Conservation (phyloP, 2,888 invertebrate genomes). For the Phyllotreta cruciferae region DNA sequence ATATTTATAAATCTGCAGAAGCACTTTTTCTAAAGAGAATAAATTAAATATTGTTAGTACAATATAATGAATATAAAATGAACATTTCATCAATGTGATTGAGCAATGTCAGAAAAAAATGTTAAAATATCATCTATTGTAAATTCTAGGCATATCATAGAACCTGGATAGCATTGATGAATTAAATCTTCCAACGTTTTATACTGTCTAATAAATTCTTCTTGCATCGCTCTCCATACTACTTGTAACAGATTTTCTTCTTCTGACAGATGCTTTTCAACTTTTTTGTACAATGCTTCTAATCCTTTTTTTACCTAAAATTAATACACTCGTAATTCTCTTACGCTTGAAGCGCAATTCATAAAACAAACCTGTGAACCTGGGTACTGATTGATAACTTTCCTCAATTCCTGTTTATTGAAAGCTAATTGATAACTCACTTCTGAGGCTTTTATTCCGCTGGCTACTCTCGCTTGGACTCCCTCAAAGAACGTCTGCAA, state of each 20-base stretch:
- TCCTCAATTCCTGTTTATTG: conserved; percentile 94
- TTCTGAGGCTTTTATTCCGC: conserved; percentile 95
- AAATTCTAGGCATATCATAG: conserved; percentile 93
- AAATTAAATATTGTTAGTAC: too few relatives aligned
- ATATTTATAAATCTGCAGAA: too few relatives aligned
- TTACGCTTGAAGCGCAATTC: neutral
- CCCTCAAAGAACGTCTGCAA: conserved; percentile 94
- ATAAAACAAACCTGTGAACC: conserved; percentile 64
- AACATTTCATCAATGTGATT: conserved; percentile 70
- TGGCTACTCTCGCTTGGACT: conserved; percentile 89
- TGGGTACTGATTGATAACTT: conserved; percentile 94
- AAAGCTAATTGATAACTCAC: conserved; percentile 97
- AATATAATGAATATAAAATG: conserved; percentile 6
- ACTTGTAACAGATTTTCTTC: conserved; percentile 94
- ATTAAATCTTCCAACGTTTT: conserved; percentile 91
- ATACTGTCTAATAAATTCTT: conserved; percentile 97
- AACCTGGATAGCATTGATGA: conserved; percentile 94
- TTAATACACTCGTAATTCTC: neutral
- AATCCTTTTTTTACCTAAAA: conserved; percentile 87
- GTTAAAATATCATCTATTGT: conserved; percentile 93
- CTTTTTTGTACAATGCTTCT: conserved; percentile 91
- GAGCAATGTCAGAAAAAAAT: conserved; percentile 98
- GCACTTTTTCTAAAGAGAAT: too few relatives aligned
- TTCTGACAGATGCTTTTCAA: conserved; percentile 96
- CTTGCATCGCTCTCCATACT: conserved; percentile 99